Evolutionary conservation across 2,113 vertebrate species (phyloP), one percentile per base, ranked within the genome.

Genomic region (Ovis canadensis): DNA sequence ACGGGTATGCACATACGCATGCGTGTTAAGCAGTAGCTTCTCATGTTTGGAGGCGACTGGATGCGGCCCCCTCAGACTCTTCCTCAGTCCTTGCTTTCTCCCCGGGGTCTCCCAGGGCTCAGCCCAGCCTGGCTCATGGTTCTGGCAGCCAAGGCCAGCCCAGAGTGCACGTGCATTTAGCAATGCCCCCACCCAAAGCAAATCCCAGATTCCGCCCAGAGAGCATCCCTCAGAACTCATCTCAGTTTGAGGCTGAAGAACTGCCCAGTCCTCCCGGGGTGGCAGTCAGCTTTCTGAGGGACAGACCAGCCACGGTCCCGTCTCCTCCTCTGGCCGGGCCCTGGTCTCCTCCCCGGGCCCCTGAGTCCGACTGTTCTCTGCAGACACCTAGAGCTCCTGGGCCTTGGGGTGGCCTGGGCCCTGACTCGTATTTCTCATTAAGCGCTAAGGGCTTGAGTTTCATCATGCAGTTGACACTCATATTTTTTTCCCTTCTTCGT

Each of bases 401-500:
- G 93, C 96, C 91, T 87, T 92, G 7, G 96, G 90, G 89, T 57
- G 48, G 43, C 91, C 93, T 33, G 52, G 77, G 17, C 98, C 84
- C 97, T 94, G 93, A 86, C 98, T 98, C 94, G 4, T 4, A 10
- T 57, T 94, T 62, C 91, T 96, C 90, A 86, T 85, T 45, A 19
- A 97, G 97, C 87, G 59, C 50, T 54, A 80, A 89, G 2, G 16
- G 91, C 91, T 98, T 98, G 97, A 60, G 57, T 98, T 98, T 98
- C 98, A 90, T 98, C 98, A 81, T 29, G 85, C 91, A 96, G 83
- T 97, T 98, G 97, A 98, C 94, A 97, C 97, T 86, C 14, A 1
- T 87, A 80, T 95, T 96, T 90, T 86, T 40, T 21, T 13, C 19
- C 19, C 86, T 54, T 50, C 88, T 83, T 95, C 91, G 74, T 0